phyloP scores from a whole-genome alignment of 2,113 vertebrate genomes.

The Panthera uncia region DNA sequence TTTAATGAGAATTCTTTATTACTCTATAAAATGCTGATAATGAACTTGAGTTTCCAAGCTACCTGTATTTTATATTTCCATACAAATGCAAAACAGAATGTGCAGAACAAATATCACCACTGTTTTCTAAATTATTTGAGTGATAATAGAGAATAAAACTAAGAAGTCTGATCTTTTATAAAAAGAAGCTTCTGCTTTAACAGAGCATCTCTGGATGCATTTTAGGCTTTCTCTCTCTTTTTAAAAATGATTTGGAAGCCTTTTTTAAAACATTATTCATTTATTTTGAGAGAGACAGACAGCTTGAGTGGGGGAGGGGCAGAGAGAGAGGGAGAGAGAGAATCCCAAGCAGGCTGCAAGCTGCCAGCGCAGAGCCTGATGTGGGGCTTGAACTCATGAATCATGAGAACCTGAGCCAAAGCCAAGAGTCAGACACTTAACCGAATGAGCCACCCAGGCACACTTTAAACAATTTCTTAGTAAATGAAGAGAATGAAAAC shows the following conservation, averaged over 20 bases:
- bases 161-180: not conserved
- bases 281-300: too few species aligned
- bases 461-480: not conserved
- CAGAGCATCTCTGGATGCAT: not conserved
- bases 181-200: not conserved
- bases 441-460: too few species aligned
- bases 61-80: conserved; percentile 3
- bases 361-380: too few species aligned
- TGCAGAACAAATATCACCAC: not conserved
- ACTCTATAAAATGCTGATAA: not conserved
- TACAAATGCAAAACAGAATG: not conserved
- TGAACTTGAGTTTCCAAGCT: not conserved
- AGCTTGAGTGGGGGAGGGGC: too few species aligned
- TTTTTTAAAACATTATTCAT: too few species aligned
- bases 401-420: too few species aligned
- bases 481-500: not conserved
- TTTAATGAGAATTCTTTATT: not conserved
- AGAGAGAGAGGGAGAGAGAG: too few species aligned
- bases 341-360: too few species aligned
- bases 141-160: not conserved
- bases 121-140: not conserved
- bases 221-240: not conserved
- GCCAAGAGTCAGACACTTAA: too few species aligned
- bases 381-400: too few species aligned
- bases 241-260: too few species aligned